Conservation (phyloP, 2,888 invertebrate genomes). For the Protula sp. region DNA sequence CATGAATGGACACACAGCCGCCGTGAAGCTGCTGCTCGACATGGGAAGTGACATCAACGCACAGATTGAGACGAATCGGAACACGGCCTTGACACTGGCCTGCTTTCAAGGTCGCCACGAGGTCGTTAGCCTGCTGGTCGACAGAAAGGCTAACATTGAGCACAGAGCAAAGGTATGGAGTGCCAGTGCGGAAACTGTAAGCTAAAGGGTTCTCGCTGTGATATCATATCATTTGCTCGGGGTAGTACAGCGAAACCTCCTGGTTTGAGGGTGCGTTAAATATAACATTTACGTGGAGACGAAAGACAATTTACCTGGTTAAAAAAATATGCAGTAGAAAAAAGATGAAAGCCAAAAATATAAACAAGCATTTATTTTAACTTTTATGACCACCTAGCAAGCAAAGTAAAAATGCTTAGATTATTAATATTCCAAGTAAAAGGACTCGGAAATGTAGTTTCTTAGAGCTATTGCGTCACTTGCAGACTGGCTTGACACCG, state of each 20-base stretch:
- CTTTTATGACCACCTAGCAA: too few relatives aligned
- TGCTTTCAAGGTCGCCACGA: slow-evolving; percentile 99
- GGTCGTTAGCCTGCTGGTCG: slow-evolving; percentile 90
- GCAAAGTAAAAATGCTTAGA: too few relatives aligned
- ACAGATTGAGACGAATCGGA: slow-evolving; percentile 95
- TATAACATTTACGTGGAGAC: too few relatives aligned
- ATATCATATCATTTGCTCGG: not conserved
- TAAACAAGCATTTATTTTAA: too few relatives aligned
- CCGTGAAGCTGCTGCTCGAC: slow-evolving; percentile 88
- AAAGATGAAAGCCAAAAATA: too few relatives aligned
- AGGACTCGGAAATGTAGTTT: not conserved
- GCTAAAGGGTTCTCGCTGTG: too few relatives aligned
- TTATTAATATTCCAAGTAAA: too few relatives aligned
- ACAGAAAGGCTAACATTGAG: slow-evolving; percentile 96
- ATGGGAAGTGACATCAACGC: slow-evolving; percentile 99
- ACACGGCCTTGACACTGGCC: slow-evolving; percentile 95
- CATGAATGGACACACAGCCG: slow-evolving; percentile 96
- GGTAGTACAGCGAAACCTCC: too few relatives aligned
- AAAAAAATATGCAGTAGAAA: too few relatives aligned
- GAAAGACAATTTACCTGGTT: too few relatives aligned
- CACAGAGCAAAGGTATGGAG: slow-evolving; percentile 94
- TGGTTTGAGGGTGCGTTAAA: too few relatives aligned
- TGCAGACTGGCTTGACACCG: slow-evolving; percentile 89
- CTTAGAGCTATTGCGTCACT: slow-evolving; percentile 5
- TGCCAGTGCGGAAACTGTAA: too few relatives aligned